phyloP scores from a whole-genome alignment of 1,140 invertebrate genomes.

The Cephus cinctus region DNA sequence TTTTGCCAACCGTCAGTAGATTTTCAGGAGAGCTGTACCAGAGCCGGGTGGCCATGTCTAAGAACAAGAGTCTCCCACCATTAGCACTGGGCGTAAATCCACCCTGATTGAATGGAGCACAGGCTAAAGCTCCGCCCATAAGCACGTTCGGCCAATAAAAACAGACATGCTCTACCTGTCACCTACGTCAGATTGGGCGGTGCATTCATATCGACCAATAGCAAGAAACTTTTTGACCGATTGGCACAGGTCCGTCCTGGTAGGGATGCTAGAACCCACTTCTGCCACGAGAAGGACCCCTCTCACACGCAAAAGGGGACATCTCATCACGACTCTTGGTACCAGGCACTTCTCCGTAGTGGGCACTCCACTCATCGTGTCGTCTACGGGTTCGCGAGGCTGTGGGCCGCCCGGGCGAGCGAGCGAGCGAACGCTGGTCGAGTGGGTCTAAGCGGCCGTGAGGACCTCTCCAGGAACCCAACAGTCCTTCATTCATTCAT shows the following conservation, averaged over 20 bases:
- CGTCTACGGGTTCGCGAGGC: constrained; percentile 36
- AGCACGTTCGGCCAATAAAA: neutral
- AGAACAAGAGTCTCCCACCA: neutral
- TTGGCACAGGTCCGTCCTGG: neutral
- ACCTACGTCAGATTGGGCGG: neutral
- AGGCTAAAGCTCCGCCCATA: no score
- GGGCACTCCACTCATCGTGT: constrained; percentile 51
- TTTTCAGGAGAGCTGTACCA: constrained; percentile 22
- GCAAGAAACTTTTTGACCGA: constrained; percentile 4
- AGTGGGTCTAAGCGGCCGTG: constrained; percentile 57
- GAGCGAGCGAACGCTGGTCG: constrained; percentile 37
- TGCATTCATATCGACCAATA: constrained; percentile 36
- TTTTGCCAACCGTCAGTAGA: constrained; percentile 2
- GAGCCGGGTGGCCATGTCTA: constrained; percentile 19
- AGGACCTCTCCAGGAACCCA: constrained; percentile 57
- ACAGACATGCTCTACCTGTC: neutral
- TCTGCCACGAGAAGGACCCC: constrained; percentile 37
- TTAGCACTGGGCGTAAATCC: no score
- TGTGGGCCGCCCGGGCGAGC: constrained; percentile 27
- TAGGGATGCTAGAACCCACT: constrained; percentile 8
- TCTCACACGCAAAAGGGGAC: constrained; percentile 53
- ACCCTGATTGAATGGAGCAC: no score
- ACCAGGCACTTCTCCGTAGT: constrained; percentile 55
- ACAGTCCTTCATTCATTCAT: constrained; percentile 55
- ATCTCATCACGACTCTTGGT: constrained; percentile 54